Evolutionary conservation across 1,140 invertebrate species (phyloP), one percentile per base, ranked within the genome.

Genomic region (Euura saliciscinereae): DNA sequence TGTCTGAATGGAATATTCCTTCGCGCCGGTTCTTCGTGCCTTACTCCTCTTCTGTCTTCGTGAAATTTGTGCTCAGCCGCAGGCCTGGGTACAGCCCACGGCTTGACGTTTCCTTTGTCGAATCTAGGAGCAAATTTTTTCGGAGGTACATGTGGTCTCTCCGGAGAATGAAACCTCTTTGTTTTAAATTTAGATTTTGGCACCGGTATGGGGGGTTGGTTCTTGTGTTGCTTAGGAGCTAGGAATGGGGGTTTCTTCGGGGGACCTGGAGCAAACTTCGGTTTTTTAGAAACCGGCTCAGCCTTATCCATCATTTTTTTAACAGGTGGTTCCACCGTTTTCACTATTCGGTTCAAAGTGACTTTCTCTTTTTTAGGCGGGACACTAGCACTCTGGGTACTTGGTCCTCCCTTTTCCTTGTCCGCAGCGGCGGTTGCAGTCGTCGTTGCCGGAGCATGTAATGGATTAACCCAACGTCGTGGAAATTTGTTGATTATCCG

Each of bases 401-500:
- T n/a, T 72, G 43, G 67, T 73, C 0, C 51, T 59, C 65, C 69
- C 65, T 73, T 71, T 11, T 66, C 7, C 3, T 67, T 68, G 10
- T 67, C 71, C 28, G 28, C 28, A 28, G 28, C 28, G 28, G 28
- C 8, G 65, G 4, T 42, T 73, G 74, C 28, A 28, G 70, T 70
- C 3, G 44, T 28, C 45, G 76, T 78, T 28, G 28, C 28, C 28
- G 28, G 0, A 28, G 1, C 28, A 43, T 76, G 71, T 2, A 75
- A 65, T 0, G 78, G 75, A 76, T 76, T 11, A 71, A 28, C 7
- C 75, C 75, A 65, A 69, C 28, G 44, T n/a, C 72, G 74, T 13
- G 78, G 70, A 2, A 85, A 73, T 68, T 83, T 85, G 8, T 82
- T 73, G 75, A 83, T 82, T 59, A 78, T 76, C 65, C 82, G 76